These are phyloP conservation scores for Mormoops blainvillei DNA, from an alignment of 2,113 vertebrate genomes.

Conservation along the genomic window DNA sequence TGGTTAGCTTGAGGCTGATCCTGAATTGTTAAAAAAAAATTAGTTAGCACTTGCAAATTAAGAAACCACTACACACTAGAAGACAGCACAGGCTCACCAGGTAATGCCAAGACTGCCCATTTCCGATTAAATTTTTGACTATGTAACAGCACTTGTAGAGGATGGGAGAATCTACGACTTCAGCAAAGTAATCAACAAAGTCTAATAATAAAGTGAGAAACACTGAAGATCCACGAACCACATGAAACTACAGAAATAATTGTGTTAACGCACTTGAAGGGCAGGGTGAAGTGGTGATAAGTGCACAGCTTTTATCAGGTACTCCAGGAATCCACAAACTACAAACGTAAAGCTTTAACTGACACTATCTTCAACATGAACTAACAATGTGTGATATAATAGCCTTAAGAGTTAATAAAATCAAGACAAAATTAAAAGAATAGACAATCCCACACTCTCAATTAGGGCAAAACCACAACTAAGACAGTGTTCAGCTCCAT, in stretches of 20 bases:
- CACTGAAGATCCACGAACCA: neutral
- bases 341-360: neutral
- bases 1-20: neutral
- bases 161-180: neutral
- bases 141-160: neutral
- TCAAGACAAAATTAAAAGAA: neutral
- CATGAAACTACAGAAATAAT: constrained; percentile 3
- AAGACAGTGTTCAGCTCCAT: neutral
- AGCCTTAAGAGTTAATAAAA: neutral
- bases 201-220: constrained; percentile 12
- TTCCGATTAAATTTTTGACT: constrained; percentile 8
- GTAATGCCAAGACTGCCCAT: neutral
- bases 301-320: neutral
- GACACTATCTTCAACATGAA: neutral
- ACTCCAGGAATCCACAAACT: neutral
- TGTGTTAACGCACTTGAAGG: neutral
- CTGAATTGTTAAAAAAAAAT: neutral
- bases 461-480: neutral
- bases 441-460: neutral
- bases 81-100: neutral
- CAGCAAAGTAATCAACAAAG: constrained; percentile 31
- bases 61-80: neutral
- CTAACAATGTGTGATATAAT: neutral
- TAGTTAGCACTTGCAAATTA: neutral
- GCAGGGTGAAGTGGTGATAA: neutral